A percentile compares a stretch with the other conserved stretches of the same genome.
Evolutionary conservation across 2,888 invertebrate genomes (phyloP).

Genomic region (Clivina fossor): DNA sequence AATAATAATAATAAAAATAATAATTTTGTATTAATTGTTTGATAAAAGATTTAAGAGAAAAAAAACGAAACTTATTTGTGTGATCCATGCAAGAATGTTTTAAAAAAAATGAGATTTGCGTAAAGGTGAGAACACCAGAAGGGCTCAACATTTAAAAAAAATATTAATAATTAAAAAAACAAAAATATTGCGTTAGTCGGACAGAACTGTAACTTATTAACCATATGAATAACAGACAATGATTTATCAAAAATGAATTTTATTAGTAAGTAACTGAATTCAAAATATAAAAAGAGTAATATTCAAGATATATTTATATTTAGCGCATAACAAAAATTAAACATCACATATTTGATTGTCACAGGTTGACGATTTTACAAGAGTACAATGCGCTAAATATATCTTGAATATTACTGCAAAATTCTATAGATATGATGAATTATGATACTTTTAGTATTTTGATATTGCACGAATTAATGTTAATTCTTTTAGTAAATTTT

Average conservation of each 20-base stretch:
- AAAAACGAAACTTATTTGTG: conserved; percentile 31
- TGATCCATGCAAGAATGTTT: conserved; percentile 32
- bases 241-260: conserved; percentile 32
- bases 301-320: conserved; percentile 18
- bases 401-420: conserved; percentile 20
- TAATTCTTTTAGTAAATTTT: conserved; percentile 34
- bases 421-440: conserved; percentile 32
- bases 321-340: conserved; percentile 3
- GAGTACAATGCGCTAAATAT: conserved; percentile 13
- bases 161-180: conserved; percentile 26
- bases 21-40: conserved; percentile 30
- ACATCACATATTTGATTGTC: not conserved
- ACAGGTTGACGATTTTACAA: not conserved
- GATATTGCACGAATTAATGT: conserved; percentile 35
- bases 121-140: conserved; percentile 33
- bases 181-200: conserved; percentile 26
- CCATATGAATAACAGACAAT: conserved; percentile 30
- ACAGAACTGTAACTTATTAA: conserved; percentile 28
- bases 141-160: conserved; percentile 30
- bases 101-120: conserved; percentile 26
- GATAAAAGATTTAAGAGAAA: conserved; percentile 18
- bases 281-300: conserved; percentile 21
- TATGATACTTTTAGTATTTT: conserved; percentile 34
- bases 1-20: conserved; percentile 7
- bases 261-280: conserved; percentile 27